Conservation (phyloP, 2,113 vertebrate species). For the Dendrocopos noguchii region DNA sequence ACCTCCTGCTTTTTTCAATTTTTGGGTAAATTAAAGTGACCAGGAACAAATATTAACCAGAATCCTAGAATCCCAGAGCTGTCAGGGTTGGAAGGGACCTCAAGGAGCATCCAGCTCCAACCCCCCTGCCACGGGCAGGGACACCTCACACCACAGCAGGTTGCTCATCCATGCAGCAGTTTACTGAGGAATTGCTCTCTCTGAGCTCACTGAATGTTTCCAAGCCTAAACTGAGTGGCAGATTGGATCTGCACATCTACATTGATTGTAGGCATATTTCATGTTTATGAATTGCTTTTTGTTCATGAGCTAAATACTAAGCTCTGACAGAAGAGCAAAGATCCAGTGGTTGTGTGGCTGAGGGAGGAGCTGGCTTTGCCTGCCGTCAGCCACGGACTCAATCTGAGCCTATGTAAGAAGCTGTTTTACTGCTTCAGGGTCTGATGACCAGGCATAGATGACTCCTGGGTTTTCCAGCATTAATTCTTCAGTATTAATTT, state of each 20-base stretch:
- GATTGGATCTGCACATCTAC: background rate
- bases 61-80: too few species aligned
- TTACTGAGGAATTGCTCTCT: background rate
- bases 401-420: background rate
- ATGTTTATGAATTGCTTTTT: background rate
- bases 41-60: background rate
- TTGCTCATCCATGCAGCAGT: background rate
- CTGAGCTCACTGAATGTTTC: background rate
- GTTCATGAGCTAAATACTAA: background rate
- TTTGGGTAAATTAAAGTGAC: background rate
- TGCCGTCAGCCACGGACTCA: rapidly evolving
- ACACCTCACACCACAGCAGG: too few species aligned
- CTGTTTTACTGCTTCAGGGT: background rate
- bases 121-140: too few species aligned
- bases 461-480: background rate
- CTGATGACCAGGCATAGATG: background rate
- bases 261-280: background rate
- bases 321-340: background rate
- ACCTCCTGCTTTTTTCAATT: background rate
- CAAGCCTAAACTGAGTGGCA: background rate
- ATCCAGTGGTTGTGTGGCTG: background rate
- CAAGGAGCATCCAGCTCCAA: too few species aligned
- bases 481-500: background rate
- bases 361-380: background rate
- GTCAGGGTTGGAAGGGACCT: too few species aligned